These are phyloP conservation scores for Macrotus californicus DNA, from an alignment of 2,113 vertebrate species.

Conservation along the genomic window DNA sequence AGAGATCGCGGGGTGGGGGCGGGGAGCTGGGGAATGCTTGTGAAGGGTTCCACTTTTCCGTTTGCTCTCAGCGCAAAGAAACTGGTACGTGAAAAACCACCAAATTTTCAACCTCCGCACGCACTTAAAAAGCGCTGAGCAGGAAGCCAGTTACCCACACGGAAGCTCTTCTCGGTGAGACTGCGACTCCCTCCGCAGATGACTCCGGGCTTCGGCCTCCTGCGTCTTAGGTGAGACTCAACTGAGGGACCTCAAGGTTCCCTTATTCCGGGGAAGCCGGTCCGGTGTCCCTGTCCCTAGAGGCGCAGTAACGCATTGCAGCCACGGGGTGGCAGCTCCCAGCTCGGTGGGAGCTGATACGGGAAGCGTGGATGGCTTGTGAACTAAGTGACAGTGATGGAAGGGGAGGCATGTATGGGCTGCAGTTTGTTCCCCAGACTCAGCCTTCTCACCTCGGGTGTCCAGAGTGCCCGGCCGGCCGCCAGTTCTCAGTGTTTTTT, in stretches of 20 bases:
- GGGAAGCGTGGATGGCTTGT: neutral
- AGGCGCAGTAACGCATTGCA: neutral
- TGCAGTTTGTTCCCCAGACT: fast-evolving
- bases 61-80: neutral
- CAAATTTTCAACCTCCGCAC: neutral
- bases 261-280: fast-evolving
- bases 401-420: neutral
- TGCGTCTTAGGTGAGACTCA: fast-evolving
- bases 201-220: neutral
- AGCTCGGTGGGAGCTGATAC: neutral
- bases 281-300: neutral
- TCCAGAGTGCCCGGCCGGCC: neutral
- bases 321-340: conserved; percentile 26
- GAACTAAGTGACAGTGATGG: neutral
- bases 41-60: fast-evolving
- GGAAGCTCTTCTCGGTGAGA: neutral
- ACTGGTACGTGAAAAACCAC: neutral
- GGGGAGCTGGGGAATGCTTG: neutral
- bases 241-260: fast-evolving
- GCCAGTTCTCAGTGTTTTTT: fast-evolving
- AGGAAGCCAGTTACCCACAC: neutral
- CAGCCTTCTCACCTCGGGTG: neutral
- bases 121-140: neutral
- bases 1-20: neutral
- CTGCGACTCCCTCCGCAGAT: neutral